Conservation (phyloP, 2,113 vertebrate species). For the Paradoxurus hermaphroditus region DNA sequence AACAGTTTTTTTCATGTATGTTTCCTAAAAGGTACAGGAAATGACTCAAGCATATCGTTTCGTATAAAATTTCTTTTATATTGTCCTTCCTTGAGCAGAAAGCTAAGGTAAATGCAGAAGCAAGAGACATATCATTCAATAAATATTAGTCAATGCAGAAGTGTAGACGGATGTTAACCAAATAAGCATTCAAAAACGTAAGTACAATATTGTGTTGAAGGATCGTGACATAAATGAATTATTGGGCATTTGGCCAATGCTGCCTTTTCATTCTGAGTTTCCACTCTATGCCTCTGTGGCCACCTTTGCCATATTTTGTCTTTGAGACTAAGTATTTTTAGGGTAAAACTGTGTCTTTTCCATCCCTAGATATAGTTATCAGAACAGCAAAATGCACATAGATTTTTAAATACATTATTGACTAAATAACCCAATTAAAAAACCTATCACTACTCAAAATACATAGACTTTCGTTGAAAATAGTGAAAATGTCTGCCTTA, state of each 20-base stretch:
- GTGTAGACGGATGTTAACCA: neutral
- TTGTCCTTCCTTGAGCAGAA: neutral
- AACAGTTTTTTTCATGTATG: neutral
- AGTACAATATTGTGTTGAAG: neutral
- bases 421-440: neutral
- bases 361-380: neutral
- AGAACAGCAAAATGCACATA: neutral
- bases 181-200: neutral
- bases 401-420: neutral
- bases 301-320: neutral
- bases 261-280: neutral
- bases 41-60: neutral
- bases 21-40: neutral
- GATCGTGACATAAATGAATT: neutral
- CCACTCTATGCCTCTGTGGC: neutral
- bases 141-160: neutral
- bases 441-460: neutral
- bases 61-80: neutral
- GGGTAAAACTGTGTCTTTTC: neutral
- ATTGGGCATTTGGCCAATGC: neutral
- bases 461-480: neutral
- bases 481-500: neutral
- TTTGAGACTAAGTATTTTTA: neutral
- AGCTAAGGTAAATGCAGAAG: neutral
- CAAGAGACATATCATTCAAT: neutral